Evolutionary conservation across 64 coral and sea anemone genomes (phyloP).

Genomic region (Catalaphyllia jardinei): DNA sequence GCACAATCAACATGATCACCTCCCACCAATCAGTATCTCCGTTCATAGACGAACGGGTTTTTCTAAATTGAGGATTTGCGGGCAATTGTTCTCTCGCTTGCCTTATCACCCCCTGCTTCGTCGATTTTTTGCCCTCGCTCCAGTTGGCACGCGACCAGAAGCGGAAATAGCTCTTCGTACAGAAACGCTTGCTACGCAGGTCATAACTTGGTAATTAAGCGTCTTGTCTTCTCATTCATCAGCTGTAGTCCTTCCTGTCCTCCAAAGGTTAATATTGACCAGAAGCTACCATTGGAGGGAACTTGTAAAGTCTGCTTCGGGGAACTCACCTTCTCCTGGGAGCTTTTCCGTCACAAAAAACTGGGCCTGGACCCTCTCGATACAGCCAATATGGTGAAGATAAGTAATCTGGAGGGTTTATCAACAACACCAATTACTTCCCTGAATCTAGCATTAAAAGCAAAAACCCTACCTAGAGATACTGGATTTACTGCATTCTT

Average conservation of each 20-base stretch:
- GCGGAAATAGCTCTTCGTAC: too few species aligned
- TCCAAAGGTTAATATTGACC: slow-evolving; percentile 57
- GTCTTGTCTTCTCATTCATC: not conserved
- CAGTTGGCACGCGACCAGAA: too few species aligned
- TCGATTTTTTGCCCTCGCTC: too few species aligned
- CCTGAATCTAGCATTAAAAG: slow-evolving; percentile 42
- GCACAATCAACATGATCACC: too few species aligned
- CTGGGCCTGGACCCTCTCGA: slow-evolving; percentile 1
- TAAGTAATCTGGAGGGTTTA: slow-evolving; percentile 1
- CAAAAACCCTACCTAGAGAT: not conserved
- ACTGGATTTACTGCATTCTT: slow-evolving; percentile 29
- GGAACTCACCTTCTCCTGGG: slow-evolving; percentile 48
- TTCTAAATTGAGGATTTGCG: too few species aligned
- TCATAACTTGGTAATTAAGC: too few species aligned
- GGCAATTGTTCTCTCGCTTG: too few species aligned
- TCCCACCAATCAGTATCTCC: too few species aligned
- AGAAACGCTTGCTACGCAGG: too few species aligned
- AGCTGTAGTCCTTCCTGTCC: slow-evolving; percentile 68
- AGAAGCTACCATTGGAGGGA: slow-evolving; percentile 60
- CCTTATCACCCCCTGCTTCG: too few species aligned
- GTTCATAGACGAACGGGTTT: too few species aligned
- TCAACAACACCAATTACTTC: not conserved
- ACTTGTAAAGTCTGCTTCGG: slow-evolving; percentile 60
- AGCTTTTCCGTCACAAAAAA: not conserved
- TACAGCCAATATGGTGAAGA: not conserved